Conservation (phyloP, 2,113 vertebrate genomes). For the Balaeniceps rex region DNA sequence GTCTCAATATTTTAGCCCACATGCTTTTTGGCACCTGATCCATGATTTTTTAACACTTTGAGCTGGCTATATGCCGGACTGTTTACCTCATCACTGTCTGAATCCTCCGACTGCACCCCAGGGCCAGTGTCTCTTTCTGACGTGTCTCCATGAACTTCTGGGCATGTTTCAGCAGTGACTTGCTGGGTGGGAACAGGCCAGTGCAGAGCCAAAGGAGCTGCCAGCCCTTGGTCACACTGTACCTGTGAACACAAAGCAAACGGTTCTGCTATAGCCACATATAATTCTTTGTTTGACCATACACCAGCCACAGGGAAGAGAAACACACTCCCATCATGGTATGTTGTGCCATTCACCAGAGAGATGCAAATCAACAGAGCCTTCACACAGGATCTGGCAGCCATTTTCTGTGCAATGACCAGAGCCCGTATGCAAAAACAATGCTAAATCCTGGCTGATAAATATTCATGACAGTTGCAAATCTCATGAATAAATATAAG, state of each 20-base stretch:
- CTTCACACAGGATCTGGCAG: neutral
- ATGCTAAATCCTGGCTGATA: neutral
- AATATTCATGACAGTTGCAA: neutral
- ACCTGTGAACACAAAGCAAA: constrained; percentile 68
- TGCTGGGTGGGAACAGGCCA: constrained; percentile 89
- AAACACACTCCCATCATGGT: neutral
- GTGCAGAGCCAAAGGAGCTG: constrained; percentile 96
- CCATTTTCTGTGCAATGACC: neutral
- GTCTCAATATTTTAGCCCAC: neutral
- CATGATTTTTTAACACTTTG: neutral
- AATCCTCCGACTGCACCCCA: constrained; percentile 81
- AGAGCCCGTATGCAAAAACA: neutral
- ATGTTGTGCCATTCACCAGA: neutral
- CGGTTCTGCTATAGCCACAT: neutral
- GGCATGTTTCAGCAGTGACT: constrained; percentile 81
- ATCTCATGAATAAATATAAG: neutral
- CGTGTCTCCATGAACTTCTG: constrained; percentile 89
- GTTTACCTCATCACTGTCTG: constrained; percentile 85
- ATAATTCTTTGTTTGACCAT: neutral
- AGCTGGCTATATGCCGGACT: neutral
- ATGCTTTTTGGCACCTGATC: neutral
- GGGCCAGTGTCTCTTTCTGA: constrained; percentile 75
- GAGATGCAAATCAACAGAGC: neutral
- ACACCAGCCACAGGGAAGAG: neutral
- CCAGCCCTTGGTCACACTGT: constrained; percentile 89